Base-by-base conservation (phyloP, 92 coral and sea anemone species). In the Porites divaricata region DNA sequence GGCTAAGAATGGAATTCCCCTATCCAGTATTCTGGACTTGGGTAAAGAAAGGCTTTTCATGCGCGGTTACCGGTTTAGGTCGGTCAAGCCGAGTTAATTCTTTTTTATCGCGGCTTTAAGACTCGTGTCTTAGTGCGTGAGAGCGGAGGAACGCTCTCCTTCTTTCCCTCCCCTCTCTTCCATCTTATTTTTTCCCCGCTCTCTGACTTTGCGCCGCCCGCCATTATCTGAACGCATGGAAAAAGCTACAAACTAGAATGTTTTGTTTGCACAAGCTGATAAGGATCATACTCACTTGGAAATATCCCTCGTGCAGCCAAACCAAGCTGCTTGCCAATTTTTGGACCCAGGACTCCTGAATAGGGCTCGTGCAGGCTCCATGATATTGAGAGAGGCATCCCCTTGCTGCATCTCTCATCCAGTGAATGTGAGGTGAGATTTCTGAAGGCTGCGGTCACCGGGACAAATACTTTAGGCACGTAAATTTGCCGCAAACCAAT, bases 281-380 rank as follows among this genome's bases (percentile, higher is more conserved):
- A 23, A 2, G 50, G 26, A 0, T 1, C 52, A 24, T 25, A 67
- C 89, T 89, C 69, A 94, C 98, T 92, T 74, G 98, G 92, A 72
- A 94, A 91, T 53, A 94, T 93, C 51, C 98, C 98, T 19, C 86
- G 92, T 2, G 83, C 93, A 74, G 89, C 87, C 45, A 84, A 87
- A 4, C 93, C 98, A 0, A 2, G 0, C 2, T 48, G 22, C 23
- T 41, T 72, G 19, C 86, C 86, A 0, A 77, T 84, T 20, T 50
- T 80, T 21, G 91, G 93, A 21, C 95, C 95, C 57, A 82, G 50
- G 20, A 94, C 77, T 1, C 90, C 93, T 1, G 98, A 81, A 50
- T 94, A 94, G 5, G 98, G 98, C 73, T 89, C 91, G 67, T 94
- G 89, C n/a, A 92, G 85, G 72, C 84, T 83, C 92, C 93, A 92